Percentiles rank a stretch among this genome's conserved stretches.
phyloP scores from a whole-genome alignment of 2,797 vertebrate genomes.

The Synanceia verrucosa region DNA sequence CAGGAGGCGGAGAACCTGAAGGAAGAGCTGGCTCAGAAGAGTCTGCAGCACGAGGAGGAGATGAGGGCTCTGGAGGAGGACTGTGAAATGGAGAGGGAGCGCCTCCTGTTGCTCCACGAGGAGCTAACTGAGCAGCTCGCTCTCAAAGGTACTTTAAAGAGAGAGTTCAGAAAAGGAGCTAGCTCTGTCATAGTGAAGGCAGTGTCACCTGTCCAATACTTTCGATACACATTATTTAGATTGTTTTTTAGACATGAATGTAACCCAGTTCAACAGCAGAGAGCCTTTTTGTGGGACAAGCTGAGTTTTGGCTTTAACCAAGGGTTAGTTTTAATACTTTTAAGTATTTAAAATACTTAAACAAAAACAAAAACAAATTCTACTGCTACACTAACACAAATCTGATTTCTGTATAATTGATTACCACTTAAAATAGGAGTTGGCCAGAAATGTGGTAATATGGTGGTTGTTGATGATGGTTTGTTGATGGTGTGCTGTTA shows the following conservation, averaged over 20 bases:
- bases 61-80: constrained; percentile 85
- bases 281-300: not conserved
- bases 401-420: no score
- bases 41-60: constrained; percentile 84
- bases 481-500: no score
- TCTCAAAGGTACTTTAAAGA: constrained; percentile 76
- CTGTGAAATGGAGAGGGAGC: constrained; percentile 84
- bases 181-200: not conserved
- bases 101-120: constrained; percentile 83
- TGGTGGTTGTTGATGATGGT: no score
- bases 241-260: not conserved
- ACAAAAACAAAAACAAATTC: no score
- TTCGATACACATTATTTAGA: not conserved
- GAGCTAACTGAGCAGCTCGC: constrained; percentile 81
- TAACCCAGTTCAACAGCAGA: not conserved
- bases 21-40: constrained; percentile 83
- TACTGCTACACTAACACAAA: no score
- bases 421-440: no score
- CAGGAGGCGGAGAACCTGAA: constrained; percentile 86
- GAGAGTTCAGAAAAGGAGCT: not conserved
- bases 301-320: not conserved
- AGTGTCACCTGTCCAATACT: not conserved
- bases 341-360: no score
- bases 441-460: no score
- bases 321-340: no score